Conservation (phyloP, 2,113 vertebrate species). For the Eptesicus fuscus region DNA sequence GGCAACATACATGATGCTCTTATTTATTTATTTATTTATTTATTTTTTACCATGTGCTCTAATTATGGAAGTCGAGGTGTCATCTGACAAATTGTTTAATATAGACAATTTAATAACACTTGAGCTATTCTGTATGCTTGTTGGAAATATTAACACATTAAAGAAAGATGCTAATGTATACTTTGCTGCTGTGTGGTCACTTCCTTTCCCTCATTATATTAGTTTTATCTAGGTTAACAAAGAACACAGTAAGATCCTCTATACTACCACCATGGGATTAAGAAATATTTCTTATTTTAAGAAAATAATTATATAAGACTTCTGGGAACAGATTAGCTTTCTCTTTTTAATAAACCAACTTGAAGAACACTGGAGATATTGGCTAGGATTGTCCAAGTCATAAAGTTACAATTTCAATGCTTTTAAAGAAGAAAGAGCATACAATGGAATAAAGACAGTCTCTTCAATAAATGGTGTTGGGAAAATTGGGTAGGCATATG, state of each 20-base stretch:
- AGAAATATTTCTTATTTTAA: conserved; percentile 6
- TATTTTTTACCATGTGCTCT: not conserved
- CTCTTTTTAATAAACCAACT: conserved; percentile 16
- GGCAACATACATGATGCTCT: not conserved
- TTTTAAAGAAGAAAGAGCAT: not conserved
- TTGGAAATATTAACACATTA: conserved; percentile 16
- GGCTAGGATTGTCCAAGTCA: not conserved
- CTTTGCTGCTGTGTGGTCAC: conserved; percentile 6
- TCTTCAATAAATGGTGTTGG: no score
- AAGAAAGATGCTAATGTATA: conserved; percentile 45
- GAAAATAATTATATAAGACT: conserved; percentile 26
- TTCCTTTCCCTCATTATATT: not conserved
- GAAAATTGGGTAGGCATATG: no score
- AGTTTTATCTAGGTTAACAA: conserved; percentile 37
- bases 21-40: not conserved
- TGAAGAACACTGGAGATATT: not conserved
- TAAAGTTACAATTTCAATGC: not conserved
- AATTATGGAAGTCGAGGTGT: not conserved
- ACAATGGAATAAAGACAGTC: no score
- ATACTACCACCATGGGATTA: not conserved
- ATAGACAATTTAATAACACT: not conserved
- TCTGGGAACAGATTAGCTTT: not conserved
- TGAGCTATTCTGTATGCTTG: not conserved
- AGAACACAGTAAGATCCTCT: not conserved
- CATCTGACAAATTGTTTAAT: conserved; percentile 34